phyloP scores from a whole-genome alignment of 1,140 invertebrate species.

The Diabrotica virgifera region DNA sequence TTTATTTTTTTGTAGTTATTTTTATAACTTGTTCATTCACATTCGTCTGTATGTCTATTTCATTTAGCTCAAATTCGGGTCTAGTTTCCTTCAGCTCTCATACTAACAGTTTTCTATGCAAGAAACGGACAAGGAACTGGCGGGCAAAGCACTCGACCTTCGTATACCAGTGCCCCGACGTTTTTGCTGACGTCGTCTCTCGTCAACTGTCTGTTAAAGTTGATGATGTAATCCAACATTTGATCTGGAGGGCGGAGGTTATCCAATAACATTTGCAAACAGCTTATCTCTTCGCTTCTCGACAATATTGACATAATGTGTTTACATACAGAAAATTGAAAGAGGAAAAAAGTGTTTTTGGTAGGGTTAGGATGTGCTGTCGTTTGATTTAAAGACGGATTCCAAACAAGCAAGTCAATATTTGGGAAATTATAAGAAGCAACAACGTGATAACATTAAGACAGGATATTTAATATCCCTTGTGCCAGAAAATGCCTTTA shows the following conservation, averaged over 20 bases:
- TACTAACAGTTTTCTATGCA: neutral
- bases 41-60: too few species aligned
- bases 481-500: too few species aligned
- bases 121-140: neutral
- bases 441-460: neutral
- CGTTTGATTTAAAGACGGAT: neutral
- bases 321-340: conserved; percentile 10
- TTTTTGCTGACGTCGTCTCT: conserved; percentile 7
- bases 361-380: neutral
- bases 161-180: neutral
- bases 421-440: neutral
- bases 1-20: too few species aligned
- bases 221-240: conserved; percentile 15
- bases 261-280: conserved; percentile 19
- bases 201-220: conserved; percentile 17
- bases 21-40: too few species aligned
- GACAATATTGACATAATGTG: conserved; percentile 17
- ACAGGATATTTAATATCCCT: neutral
- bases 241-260: conserved; percentile 17
- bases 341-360: neutral
- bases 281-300: conserved; percentile 15
- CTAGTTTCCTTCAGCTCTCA: too few species aligned
- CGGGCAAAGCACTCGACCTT: neutral
- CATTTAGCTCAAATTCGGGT: too few species aligned
- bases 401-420: neutral